A percentile compares a stretch with the other conserved stretches of the same genome.
These are phyloP conservation scores for Toxostoma redivivum DNA, from an alignment of 2,113 vertebrate species.

Conservation along the genomic window DNA sequence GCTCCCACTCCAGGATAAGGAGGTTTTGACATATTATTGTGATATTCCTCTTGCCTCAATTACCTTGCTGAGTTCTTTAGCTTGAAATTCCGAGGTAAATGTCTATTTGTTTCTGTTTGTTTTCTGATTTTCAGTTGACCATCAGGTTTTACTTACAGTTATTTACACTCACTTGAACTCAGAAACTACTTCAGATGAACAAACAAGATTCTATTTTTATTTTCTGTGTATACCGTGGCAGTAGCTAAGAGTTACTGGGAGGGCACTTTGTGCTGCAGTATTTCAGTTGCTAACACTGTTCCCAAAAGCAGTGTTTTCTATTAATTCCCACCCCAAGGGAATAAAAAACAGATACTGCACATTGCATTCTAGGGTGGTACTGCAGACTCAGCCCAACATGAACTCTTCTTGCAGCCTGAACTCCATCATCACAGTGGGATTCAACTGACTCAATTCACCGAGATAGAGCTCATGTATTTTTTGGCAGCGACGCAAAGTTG, in stretches of 20 bases:
- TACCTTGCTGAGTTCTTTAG: neutral
- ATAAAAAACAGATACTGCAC: constrained; percentile 44
- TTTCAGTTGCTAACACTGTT: constrained; percentile 66
- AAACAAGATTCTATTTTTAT: constrained; percentile 68
- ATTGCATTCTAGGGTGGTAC: constrained; percentile 62
- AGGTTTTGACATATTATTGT: neutral
- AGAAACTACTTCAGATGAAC: constrained; percentile 56
- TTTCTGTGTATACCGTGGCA: constrained; percentile 47
- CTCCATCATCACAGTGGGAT: constrained; percentile 79
- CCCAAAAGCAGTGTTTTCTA: constrained; percentile 65
- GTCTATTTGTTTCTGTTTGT: neutral
- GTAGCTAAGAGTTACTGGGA: constrained; percentile 61
- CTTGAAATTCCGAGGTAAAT: neutral
- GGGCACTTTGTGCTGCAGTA: constrained; percentile 66
- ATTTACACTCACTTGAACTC: constrained; percentile 49
- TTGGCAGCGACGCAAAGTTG: constrained; percentile 71
- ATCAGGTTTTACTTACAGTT: constrained; percentile 39
- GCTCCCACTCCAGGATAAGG: neutral
- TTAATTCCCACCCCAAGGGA: constrained; percentile 69
- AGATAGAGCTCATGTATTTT: constrained; percentile 67
- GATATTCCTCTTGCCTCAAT: neutral
- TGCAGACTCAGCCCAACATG: constrained; percentile 51
- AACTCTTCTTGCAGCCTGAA: constrained; percentile 70
- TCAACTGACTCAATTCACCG: constrained; percentile 60
- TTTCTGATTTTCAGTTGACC: neutral